Evolutionary conservation across 1,140 invertebrate species (phyloP).

Genomic region (Heliconius eleuchia): DNA sequence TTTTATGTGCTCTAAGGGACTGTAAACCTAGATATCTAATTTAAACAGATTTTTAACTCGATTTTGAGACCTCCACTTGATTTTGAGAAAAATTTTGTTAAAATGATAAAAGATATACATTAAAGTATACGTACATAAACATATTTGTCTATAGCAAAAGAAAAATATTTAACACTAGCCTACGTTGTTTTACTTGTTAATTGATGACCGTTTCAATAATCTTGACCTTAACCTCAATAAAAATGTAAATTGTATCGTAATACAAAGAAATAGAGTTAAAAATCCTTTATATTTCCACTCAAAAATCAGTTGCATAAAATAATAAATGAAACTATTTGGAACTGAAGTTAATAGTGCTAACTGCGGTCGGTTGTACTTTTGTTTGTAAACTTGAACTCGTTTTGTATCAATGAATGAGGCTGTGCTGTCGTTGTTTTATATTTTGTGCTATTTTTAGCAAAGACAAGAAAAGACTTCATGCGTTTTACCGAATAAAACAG

Average conservation of each 20-base stretch:
- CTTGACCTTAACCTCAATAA: conserved; percentile 43
- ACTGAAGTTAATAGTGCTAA: conserved; percentile 45
- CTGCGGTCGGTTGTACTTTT: conserved; percentile 49
- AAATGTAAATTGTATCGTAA: background rate
- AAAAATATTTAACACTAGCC: background rate
- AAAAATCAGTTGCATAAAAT: conserved; percentile 55
- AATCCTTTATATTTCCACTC: background rate
- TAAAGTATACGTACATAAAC: no score
- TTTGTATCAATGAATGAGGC: conserved; percentile 45
- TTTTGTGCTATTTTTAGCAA: background rate
- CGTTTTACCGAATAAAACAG: no score
- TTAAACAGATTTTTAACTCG: no score
- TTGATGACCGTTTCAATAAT: background rate
- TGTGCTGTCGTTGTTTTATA: background rate
- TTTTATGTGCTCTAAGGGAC: no score
- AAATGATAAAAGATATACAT: no score
- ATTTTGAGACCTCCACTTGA: no score
- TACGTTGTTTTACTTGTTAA: background rate
- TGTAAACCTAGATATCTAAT: no score
- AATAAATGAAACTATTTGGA: conserved; percentile 42
- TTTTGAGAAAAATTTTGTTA: no score
- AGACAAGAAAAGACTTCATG: no score
- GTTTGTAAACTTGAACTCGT: conserved; percentile 72
- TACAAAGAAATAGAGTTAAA: conserved; percentile 3
- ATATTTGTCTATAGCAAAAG: background rate